These are phyloP conservation scores for Tetanocera ferruginea DNA, from an alignment of 2,888 invertebrate genomes.

Conservation along the genomic window DNA sequence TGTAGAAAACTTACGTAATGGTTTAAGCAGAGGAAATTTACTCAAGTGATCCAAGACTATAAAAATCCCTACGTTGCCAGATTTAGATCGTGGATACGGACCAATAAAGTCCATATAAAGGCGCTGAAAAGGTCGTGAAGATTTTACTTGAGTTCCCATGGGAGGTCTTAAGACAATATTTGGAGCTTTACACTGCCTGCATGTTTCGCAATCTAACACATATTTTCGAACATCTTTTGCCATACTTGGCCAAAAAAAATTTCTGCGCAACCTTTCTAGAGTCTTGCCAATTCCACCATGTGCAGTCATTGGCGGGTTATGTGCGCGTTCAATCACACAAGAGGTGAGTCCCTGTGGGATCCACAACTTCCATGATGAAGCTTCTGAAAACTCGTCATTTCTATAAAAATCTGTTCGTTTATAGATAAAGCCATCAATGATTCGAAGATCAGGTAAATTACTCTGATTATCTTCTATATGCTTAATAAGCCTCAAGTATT, in stretches of 20 bases:
- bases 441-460: conserved; percentile 35
- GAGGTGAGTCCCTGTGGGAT: conserved; percentile 23
- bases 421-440: conserved; percentile 35
- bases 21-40: conserved; percentile 39
- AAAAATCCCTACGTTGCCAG: conserved; percentile 35
- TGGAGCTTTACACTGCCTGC: conserved; percentile 32
- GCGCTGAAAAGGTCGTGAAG: conserved; percentile 40
- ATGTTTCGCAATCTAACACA: conserved; percentile 24
- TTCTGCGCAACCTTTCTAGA: conserved; percentile 24
- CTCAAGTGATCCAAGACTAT: conserved; percentile 43
- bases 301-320: conserved; percentile 10
- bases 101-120: conserved; percentile 41
- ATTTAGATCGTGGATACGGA: conserved; percentile 40
- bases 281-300: conserved; percentile 40
- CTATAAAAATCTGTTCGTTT: conserved; percentile 15
- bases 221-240: conserved; percentile 33
- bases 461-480: conserved; percentile 18
- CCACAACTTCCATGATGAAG: conserved; percentile 45
- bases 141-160: conserved; percentile 38
- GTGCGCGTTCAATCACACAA: conserved; percentile 15
- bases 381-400: conserved; percentile 24
- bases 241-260: conserved; percentile 44
- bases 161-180: conserved; percentile 29
- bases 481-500: not conserved
- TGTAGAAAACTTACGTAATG: conserved; percentile 14